Conservation (phyloP, 2,797 vertebrate genomes). For the Hoplostethus mediterraneus region DNA sequence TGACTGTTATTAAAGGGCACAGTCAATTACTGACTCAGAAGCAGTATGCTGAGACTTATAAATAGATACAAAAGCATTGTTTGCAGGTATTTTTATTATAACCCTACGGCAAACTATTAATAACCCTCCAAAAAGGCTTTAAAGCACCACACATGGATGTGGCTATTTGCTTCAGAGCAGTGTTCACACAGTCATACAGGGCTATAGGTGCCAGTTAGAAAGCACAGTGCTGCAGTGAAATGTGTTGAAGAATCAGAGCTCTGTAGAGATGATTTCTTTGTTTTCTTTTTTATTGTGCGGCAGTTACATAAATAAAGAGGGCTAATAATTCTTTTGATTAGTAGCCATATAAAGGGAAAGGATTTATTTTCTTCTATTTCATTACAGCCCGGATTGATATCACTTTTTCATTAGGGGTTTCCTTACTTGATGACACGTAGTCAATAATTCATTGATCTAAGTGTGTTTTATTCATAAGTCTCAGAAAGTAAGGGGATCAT, state of each 20-base stretch:
- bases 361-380: conserved; percentile 62
- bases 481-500: conserved; percentile 70
- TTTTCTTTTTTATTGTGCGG: conserved; percentile 45
- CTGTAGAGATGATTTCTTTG: conserved; percentile 61
- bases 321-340: conserved; percentile 58
- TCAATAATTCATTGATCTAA: conserved; percentile 81
- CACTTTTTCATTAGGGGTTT: conserved; percentile 74
- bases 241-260: conserved; percentile 34
- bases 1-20: conserved; percentile 50
- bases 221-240: conserved; percentile 4
- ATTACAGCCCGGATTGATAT: conserved; percentile 62
- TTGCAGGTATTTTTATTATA: conserved; percentile 16
- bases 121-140: conserved; percentile 13
- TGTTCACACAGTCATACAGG: background rate
- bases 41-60: conserved; percentile 26
- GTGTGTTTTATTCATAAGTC: conserved; percentile 81
- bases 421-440: conserved; percentile 73
- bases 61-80: background rate
- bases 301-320: conserved; percentile 40
- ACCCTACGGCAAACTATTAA: conserved; percentile 6
- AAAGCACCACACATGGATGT: background rate
- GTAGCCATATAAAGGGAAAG: conserved; percentile 57
- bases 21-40: conserved; percentile 53
- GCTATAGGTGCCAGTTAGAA: background rate
- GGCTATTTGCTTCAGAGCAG: background rate